Percentiles rank a stretch among this genome's conserved stretches.
phyloP scores from a whole-genome alignment of 2,113 vertebrate species.

The Bucco capensis region DNA sequence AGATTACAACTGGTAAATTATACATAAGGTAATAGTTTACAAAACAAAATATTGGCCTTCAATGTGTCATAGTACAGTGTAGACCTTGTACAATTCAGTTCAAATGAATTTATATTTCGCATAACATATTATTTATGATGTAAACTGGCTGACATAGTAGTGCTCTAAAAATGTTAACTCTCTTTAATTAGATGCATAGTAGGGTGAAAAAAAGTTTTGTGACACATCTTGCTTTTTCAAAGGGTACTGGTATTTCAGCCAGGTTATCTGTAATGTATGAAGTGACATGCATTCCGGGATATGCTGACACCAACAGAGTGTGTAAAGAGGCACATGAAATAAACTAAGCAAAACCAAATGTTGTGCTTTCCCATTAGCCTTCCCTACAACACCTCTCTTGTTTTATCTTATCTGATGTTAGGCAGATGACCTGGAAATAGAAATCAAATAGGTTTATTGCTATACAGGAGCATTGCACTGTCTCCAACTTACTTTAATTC shows the following conservation, averaged over 20 bases:
- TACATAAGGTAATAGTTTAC: slow-evolving; percentile 63
- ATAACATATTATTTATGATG: slow-evolving; percentile 28
- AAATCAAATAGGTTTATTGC: neutral
- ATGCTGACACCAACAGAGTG: neutral
- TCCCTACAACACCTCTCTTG: neutral
- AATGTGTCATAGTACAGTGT: slow-evolving; percentile 60
- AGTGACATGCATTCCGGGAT: neutral
- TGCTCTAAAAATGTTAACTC: slow-evolving; percentile 15
- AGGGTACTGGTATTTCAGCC: neutral
- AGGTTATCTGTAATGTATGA: neutral
- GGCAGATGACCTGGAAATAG: neutral
- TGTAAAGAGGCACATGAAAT: neutral
- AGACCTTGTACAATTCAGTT: slow-evolving; percentile 53
- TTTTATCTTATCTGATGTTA: slow-evolving; percentile 9
- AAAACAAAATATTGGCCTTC: slow-evolving; percentile 60
- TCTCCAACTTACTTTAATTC: neutral
- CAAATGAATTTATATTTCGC: slow-evolving; percentile 18
- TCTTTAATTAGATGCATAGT: neutral
- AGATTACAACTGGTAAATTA: slow-evolving; percentile 69
- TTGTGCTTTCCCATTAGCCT: neutral
- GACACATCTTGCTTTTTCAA: slow-evolving; percentile 9
- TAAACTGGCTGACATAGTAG: slow-evolving; percentile 48
- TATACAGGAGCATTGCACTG: neutral
- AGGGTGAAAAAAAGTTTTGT: neutral
- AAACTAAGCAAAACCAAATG: neutral